A percentile compares a stretch with the other conserved stretches of the same genome.
These are phyloP conservation scores for Pocillopora meandrina DNA, from an alignment of 92 coral and sea anemone genomes.

Conservation along the genomic window DNA sequence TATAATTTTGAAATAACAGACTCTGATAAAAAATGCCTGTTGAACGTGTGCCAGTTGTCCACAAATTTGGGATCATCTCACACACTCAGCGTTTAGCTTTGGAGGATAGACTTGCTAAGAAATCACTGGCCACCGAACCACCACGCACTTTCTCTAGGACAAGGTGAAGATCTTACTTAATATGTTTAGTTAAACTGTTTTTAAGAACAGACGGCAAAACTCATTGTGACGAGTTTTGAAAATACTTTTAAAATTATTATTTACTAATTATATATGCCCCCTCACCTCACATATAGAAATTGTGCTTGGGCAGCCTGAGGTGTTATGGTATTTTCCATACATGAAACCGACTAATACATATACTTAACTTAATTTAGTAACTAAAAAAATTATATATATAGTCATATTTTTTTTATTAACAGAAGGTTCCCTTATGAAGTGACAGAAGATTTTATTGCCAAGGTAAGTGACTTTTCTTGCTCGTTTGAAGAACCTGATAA, in stretches of 20 bases:
- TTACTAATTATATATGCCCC: too few relatives aligned
- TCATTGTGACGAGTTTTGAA: background rate
- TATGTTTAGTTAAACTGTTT: background rate
- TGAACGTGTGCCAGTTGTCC: conserved; percentile 84
- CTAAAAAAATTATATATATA: background rate
- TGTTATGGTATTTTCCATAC: background rate
- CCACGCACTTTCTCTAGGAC: conserved; percentile 71
- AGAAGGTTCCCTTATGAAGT: conserved; percentile 76
- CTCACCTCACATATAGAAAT: too few relatives aligned
- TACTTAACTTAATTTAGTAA: background rate
- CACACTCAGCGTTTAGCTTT: conserved; percentile 83
- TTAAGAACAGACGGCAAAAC: background rate
- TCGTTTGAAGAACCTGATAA: too few relatives aligned
- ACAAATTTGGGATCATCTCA: conserved; percentile 97
- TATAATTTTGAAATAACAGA: too few relatives aligned
- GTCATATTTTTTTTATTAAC: too few relatives aligned
- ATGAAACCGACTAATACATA: too few relatives aligned
- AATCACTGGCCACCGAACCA: conserved; percentile 57
- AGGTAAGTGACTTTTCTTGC: conserved; percentile 45
- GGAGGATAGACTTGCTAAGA: conserved; percentile 81
- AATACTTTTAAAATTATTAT: background rate
- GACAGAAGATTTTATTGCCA: conserved; percentile 83
- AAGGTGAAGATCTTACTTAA: conserved; percentile 47
- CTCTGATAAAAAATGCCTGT: conserved; percentile 71
- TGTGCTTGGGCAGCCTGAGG: too few relatives aligned